Percentiles rank a stretch among this genome's conserved stretches.
Conservation (phyloP, 2,113 vertebrate genomes). For the Dipodomys ordii region DNA sequence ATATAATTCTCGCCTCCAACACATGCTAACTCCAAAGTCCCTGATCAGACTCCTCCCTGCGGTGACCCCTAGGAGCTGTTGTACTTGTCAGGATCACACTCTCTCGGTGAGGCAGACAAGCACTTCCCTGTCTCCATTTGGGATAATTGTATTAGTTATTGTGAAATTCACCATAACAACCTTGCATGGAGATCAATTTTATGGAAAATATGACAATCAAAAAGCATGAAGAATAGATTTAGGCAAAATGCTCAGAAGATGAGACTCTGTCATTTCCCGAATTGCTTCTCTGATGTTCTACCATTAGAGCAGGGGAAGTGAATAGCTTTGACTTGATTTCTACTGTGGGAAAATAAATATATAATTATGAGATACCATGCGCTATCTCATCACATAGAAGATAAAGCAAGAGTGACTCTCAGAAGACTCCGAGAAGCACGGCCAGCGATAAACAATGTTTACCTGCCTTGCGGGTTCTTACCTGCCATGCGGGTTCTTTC, state of each 20-base stretch:
- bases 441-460: fast-evolving
- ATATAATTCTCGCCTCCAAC: conserved; percentile 70
- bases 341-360: no score
- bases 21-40: conserved; percentile 18
- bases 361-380: no score
- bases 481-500: not conserved
- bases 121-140: not conserved
- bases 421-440: not conserved
- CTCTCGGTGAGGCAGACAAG: not conserved
- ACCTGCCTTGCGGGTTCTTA: fast-evolving
- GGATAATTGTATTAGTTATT: conserved; percentile 40
- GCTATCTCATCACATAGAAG: not conserved
- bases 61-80: not conserved
- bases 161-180: conserved; percentile 47
- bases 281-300: not conserved
- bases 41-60: not conserved
- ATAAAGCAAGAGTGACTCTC: not conserved
- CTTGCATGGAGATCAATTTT: conserved; percentile 42
- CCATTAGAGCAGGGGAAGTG: not conserved
- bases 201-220: conserved; percentile 63
- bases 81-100: not conserved
- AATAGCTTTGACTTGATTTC: not conserved
- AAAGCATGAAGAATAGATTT: conserved; percentile 57
- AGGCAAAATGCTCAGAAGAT: not conserved
- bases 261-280: not conserved